Evolutionary conservation across 2,888 invertebrate species (phyloP).

Genomic region (Drosophila silvestris): DNA sequence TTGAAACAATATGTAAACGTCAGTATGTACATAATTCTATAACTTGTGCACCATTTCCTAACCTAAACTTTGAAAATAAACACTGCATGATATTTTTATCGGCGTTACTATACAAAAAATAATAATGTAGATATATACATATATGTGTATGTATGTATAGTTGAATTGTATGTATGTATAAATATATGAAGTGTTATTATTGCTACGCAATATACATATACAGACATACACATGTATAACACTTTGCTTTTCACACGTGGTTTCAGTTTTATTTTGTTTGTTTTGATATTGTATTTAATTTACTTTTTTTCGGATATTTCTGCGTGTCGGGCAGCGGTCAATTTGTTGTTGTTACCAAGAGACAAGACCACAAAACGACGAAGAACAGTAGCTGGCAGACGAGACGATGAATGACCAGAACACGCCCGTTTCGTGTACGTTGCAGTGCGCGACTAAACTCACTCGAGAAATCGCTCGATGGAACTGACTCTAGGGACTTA

Average conservation of each 20-base stretch:
- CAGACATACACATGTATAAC: neutral
- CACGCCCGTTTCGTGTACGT: slow-evolving; percentile 55
- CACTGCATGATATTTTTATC: slow-evolving; percentile 66
- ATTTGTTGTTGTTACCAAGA: slow-evolving; percentile 32
- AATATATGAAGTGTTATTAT: slow-evolving; percentile 27
- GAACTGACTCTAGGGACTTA: slow-evolving; percentile 46
- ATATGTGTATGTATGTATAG: neutral
- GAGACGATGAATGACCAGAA: slow-evolving; percentile 19
- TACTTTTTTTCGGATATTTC: slow-evolving; percentile 54
- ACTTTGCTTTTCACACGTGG: slow-evolving; percentile 23
- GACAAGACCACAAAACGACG: slow-evolving; percentile 25
- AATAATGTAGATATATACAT: slow-evolving; percentile 26
- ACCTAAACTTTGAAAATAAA: slow-evolving; percentile 48
- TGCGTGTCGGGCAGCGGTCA: slow-evolving; percentile 22
- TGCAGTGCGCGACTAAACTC: slow-evolving; percentile 61
- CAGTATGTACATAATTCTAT: slow-evolving; percentile 12
- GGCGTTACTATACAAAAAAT: slow-evolving; percentile 36
- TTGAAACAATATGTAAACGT: slow-evolving; percentile 12
- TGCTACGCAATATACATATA: slow-evolving; percentile 18
- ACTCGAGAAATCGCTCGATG: slow-evolving; percentile 59
- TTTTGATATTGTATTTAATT: slow-evolving; percentile 32
- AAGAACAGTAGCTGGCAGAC: slow-evolving; percentile 27
- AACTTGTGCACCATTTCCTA: slow-evolving; percentile 28
- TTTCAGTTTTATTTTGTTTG: slow-evolving; percentile 15
- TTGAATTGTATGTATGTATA: neutral